A percentile compares a stretch with the other conserved stretches of the same genome.
phyloP scores from a whole-genome alignment of 2,888 invertebrate species.

The Atethmia centrago region DNA sequence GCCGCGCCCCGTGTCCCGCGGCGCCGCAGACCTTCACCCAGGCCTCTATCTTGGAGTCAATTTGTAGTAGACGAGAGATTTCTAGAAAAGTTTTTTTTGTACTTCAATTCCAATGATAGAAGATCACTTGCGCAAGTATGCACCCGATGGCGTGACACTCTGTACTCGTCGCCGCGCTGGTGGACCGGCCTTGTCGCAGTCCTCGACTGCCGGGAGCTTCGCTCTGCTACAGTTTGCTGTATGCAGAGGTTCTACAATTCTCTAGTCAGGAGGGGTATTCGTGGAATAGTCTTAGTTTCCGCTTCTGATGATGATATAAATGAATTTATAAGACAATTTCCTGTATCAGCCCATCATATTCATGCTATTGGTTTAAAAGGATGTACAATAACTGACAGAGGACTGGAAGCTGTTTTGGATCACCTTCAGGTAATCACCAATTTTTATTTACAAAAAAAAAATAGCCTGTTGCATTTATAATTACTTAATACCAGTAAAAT shows the following conservation, averaged over 20 bases:
- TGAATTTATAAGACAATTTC: slow-evolving; percentile 96
- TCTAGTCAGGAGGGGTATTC: slow-evolving; percentile 95
- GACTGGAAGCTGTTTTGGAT: slow-evolving; percentile 96
- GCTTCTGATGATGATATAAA: slow-evolving; percentile 97
- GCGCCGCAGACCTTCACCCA: slow-evolving; percentile 88
- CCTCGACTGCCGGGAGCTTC: slow-evolving; percentile 95
- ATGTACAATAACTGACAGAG: slow-evolving; percentile 97
- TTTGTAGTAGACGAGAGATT: slow-evolving; percentile 96
- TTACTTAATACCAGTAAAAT: background rate
- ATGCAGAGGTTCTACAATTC: slow-evolving; percentile 94
- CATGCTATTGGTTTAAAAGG: slow-evolving; percentile 96
- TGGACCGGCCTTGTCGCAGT: slow-evolving; percentile 97
- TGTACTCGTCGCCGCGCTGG: slow-evolving; percentile 96
- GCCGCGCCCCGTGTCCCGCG: slow-evolving; percentile 82
- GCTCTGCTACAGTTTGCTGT: slow-evolving; percentile 90
- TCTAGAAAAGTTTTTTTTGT: slow-evolving; percentile 95
- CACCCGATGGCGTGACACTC: slow-evolving; percentile 96
- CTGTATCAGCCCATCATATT: slow-evolving; percentile 95
- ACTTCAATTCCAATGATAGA: slow-evolving; percentile 94
- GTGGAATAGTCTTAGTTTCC: slow-evolving; percentile 95
- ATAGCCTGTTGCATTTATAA: background rate
- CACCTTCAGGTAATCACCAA: slow-evolving; percentile 93
- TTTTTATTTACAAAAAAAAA: background rate
- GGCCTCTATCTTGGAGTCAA: slow-evolving; percentile 93
- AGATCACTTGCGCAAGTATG: slow-evolving; percentile 96